These are phyloP conservation scores for Anseranas semipalmata DNA, from an alignment of 2,113 vertebrate species.

Conservation along the genomic window DNA sequence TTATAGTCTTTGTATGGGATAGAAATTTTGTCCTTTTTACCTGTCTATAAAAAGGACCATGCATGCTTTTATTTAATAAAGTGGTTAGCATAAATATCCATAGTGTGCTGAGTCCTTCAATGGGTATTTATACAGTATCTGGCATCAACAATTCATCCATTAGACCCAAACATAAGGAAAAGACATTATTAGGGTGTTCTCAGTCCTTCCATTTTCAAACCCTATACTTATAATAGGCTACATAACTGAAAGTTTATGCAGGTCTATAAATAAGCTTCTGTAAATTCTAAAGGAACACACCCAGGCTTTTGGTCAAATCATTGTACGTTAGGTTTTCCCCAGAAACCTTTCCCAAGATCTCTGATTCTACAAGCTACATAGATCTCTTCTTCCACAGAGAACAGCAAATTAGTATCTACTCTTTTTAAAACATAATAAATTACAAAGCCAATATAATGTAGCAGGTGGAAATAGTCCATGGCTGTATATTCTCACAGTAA, in stretches of 20 bases:
- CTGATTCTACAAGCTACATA: background rate
- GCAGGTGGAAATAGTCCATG: background rate
- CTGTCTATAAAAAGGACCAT: background rate
- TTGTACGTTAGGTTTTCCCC: background rate
- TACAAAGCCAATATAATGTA: background rate
- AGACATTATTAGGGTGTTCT: slow-evolving; percentile 33
- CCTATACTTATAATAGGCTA: background rate
- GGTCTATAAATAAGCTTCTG: slow-evolving; percentile 41
- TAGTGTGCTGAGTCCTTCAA: background rate
- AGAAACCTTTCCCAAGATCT: background rate
- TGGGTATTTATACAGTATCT: background rate
- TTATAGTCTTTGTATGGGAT: background rate
- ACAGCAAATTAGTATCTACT: background rate
- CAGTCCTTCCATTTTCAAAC: slow-evolving; percentile 20
- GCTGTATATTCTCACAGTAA: background rate
- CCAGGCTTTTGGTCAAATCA: background rate
- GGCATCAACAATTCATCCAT: slow-evolving; percentile 26
- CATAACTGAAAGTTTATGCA: slow-evolving; percentile 25
- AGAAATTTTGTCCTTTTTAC: background rate
- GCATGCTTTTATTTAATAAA: background rate
- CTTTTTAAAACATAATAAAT: background rate
- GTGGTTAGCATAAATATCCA: background rate
- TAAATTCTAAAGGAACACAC: slow-evolving; percentile 47
- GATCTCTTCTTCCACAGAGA: background rate
- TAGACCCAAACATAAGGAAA: slow-evolving; percentile 18